phyloP scores from a whole-genome alignment of 2,888 invertebrate species.

The Opisthograptis luteolata region DNA sequence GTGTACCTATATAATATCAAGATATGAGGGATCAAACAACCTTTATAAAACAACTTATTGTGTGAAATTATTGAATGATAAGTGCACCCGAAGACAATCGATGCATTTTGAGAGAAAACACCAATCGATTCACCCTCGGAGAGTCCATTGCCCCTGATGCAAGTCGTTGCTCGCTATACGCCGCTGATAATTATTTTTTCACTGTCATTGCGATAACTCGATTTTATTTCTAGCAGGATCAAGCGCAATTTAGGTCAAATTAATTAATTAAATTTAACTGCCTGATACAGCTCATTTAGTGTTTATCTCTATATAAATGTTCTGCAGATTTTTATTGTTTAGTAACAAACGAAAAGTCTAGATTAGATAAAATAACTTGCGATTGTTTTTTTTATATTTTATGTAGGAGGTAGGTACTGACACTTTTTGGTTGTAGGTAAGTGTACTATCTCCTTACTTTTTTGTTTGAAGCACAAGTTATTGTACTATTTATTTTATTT shows the following conservation, averaged over 20 bases:
- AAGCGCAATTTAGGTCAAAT: slow-evolving; percentile 19
- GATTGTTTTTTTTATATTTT: too few species aligned
- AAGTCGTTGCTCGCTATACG: slow-evolving; percentile 53
- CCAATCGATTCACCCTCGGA: slow-evolving; percentile 58
- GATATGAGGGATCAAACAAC: slow-evolving; percentile 42
- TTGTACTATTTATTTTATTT: too few species aligned
- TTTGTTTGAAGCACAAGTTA: too few species aligned
- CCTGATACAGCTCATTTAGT: neutral
- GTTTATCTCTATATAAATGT: too few species aligned
- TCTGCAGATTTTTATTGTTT: too few species aligned
- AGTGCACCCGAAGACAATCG: slow-evolving; percentile 55
- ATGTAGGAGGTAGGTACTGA: too few species aligned
- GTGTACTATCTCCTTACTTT: too few species aligned
- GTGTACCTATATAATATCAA: too few species aligned
- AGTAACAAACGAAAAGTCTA: too few species aligned
- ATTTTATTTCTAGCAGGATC: slow-evolving; percentile 36
- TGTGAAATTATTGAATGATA: slow-evolving; percentile 51
- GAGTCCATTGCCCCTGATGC: slow-evolving; percentile 58
- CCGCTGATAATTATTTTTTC: slow-evolving; percentile 52
- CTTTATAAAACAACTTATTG: slow-evolving; percentile 51
- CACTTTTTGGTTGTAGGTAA: too few species aligned
- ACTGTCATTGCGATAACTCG: slow-evolving; percentile 45
- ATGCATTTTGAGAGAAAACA: slow-evolving; percentile 57
- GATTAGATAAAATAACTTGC: too few species aligned
- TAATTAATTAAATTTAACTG: slow-evolving; percentile 9